Percentiles rank a stretch among this genome's conserved stretches.
Conservation (phyloP, 2,797 vertebrate species). For the Synaphobranchus kaupii region DNA sequence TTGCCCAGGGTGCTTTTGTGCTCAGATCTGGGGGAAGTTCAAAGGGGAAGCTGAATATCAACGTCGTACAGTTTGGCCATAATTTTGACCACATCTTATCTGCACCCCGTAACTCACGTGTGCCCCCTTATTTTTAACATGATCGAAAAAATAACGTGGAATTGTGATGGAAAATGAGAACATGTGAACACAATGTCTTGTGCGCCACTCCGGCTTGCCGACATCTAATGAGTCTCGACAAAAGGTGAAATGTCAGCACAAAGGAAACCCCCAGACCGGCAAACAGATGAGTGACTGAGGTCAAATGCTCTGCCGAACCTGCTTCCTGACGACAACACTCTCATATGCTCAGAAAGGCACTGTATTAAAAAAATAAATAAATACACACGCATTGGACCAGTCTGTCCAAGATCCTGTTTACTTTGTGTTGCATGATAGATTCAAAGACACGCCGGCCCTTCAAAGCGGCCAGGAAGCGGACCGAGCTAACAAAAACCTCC, state of each 20-base stretch:
- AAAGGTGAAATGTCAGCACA: constrained; percentile 23
- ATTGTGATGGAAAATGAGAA: neutral
- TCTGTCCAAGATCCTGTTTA: constrained; percentile 55
- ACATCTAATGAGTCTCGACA: constrained; percentile 19
- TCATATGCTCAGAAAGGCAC: constrained; percentile 40
- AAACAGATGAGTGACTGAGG: constrained; percentile 14
- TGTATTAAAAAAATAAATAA: constrained; percentile 23
- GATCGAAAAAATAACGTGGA: neutral
- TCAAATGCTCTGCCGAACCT: constrained; percentile 25
- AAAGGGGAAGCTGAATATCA: neutral
- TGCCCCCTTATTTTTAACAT: neutral
- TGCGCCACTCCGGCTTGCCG: neutral
- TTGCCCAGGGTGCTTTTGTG: neutral
- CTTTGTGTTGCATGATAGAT: constrained; percentile 47
- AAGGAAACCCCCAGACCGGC: constrained; percentile 25
- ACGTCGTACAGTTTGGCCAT: neutral
- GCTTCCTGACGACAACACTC: constrained; percentile 37
- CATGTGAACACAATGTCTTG: neutral
- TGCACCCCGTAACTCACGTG: neutral
- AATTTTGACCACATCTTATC: neutral
- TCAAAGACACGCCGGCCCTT: constrained; percentile 34
- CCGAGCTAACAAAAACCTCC: constrained; percentile 43
- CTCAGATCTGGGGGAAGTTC: neutral
- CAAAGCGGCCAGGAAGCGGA: constrained; percentile 41
- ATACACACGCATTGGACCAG: constrained; percentile 41